Evolutionary conservation across 2,113 vertebrate genomes (phyloP), one percentile per base, ranked within the genome.

Genomic region (Leuciscus idus): DNA sequence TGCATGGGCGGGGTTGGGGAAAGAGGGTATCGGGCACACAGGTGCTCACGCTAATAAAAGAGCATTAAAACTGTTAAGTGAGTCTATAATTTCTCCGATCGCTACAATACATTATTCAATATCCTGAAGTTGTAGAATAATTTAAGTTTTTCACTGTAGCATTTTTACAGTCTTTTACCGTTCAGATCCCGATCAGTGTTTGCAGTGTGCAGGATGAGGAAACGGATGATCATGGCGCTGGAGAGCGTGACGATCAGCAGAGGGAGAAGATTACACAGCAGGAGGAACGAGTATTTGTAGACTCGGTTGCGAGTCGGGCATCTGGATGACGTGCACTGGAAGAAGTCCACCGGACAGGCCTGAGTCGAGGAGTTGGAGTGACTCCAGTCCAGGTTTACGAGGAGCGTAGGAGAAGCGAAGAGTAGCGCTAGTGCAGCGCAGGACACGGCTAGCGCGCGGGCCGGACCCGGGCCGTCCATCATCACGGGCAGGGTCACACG

Each of bases 221-320:
- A 91, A 0, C 28, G 46, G 21, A 94, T 48, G 59, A 95, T 94
- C 79, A 94, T 89, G 55, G 85, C 75, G 89, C 94, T 87, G 73
- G 91, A 93, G 6, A 87, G 52, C 0, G 93, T 95, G 78, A 95
- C 83, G 0, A 94, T 84, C n/a, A 93, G 17, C 68, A 96, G 86
- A 11, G 95, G 95, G 80, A 95, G 84, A 52, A 95, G 30, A 84
- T 92, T 91, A 85, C 89, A 91, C 64, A 89, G 1, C 17, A 90
- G 0, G 11, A 92, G 6, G 83, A 94, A 94, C 5, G 89, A 0
- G 59, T 92, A 92, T 85, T 94, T 95, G 88, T 94, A 95, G 8
- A 87, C 0, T 2, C 3, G 28, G 87, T 91, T 92, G 23, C 83
- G 0, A 1, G 21, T 15, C 0, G 93, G 92, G 84, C 94, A 95